phyloP scores from a whole-genome alignment of 30 jellyfish, hydroid and myxozoan genomes.

The Hydractinia symbiolongicarpus region DNA sequence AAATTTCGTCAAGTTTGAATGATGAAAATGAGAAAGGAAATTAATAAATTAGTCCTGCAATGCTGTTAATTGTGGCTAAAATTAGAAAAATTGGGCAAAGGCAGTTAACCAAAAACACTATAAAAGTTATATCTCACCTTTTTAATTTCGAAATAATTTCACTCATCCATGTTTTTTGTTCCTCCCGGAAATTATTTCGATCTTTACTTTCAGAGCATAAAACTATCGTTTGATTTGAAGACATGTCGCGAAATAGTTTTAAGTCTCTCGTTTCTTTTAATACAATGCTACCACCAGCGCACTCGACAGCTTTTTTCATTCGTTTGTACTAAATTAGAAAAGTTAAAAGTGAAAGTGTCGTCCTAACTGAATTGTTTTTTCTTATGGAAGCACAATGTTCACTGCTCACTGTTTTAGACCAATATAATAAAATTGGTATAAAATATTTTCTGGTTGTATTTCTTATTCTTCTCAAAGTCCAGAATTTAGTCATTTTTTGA shows the following conservation, averaged over 20 bases:
- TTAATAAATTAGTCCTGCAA: no score
- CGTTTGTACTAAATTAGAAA: constrained; percentile 44
- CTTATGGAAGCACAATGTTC: no score
- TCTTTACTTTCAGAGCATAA: constrained; percentile 60
- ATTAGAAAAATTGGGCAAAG: no score
- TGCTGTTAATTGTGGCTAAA: no score
- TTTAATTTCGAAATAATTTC: constrained; percentile 16
- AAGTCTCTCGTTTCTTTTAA: constrained; percentile 27
- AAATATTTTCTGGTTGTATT: no score
- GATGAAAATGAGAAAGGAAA: no score
- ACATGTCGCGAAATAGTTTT: background rate
- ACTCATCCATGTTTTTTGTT: constrained; percentile 34
- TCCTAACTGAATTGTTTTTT: background rate
- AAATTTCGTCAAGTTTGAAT: no score
- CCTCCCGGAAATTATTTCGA: constrained; percentile 26
- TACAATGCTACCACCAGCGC: constrained; percentile 61
- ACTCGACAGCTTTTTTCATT: constrained; percentile 46
- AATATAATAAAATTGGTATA: no score
- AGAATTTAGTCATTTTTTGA: no score
- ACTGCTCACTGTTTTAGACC: no score
- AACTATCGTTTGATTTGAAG: constrained; percentile 44
- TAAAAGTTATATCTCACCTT: background rate
- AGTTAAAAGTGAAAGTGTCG: background rate
- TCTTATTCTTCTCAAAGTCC: no score
- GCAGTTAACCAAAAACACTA: no score